phyloP scores from a whole-genome alignment of 2,888 invertebrate species.

The Ectobius pallidus region DNA sequence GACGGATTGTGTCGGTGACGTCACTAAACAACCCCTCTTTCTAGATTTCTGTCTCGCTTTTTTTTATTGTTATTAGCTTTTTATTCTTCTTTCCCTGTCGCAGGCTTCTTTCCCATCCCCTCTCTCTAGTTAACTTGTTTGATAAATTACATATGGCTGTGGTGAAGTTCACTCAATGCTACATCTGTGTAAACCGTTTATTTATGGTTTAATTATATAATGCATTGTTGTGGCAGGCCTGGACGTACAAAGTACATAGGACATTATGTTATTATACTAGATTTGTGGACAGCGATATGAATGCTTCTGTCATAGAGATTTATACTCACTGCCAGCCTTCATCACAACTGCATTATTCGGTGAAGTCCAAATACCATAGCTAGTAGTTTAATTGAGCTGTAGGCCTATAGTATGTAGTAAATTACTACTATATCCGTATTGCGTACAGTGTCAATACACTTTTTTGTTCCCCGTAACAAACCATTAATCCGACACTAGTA shows the following conservation, averaged over 20 bases:
- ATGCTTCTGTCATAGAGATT: neutral
- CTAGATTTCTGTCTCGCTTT: conserved; percentile 6
- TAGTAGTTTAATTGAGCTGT: too few species aligned
- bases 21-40: conserved; percentile 12
- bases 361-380: too few species aligned
- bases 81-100: neutral
- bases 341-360: too few species aligned
- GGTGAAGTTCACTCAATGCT: neutral
- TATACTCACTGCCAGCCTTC: neutral
- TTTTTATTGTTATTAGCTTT: conserved; percentile 17
- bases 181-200: conserved; percentile 16
- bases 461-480: too few species aligned
- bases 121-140: conserved; percentile 18
- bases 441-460: too few species aligned
- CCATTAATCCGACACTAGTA: too few species aligned
- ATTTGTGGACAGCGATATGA: conserved; percentile 8
- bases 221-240: neutral
- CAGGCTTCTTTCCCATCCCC: neutral
- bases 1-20: conserved; percentile 12
- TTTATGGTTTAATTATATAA: conserved; percentile 14
- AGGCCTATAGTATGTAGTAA: too few species aligned
- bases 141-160: conserved; percentile 22
- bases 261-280: neutral
- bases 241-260: neutral
- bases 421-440: too few species aligned